Conservation (phyloP, 2,888 invertebrate genomes). For the Tigriopus californicus region DNA sequence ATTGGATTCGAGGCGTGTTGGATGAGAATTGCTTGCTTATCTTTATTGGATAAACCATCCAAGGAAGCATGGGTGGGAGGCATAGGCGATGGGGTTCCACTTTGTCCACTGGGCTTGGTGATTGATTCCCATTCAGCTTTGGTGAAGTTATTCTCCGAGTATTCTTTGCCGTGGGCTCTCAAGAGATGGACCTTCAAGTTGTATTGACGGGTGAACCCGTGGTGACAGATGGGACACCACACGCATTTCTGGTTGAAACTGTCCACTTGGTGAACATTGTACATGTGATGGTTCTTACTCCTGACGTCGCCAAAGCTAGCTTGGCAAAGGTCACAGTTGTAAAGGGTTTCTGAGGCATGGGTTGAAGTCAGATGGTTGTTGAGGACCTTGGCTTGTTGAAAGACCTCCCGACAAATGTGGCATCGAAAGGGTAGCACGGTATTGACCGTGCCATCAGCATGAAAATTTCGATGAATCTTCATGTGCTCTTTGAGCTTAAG, state of each 20-base stretch:
- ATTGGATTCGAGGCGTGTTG: background rate
- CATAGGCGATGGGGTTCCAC: background rate
- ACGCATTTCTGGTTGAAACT: conserved; percentile 11
- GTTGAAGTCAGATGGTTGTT: background rate
- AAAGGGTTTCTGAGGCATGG: conserved; percentile 10
- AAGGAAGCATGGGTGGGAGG: background rate
- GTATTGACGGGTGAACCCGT: conserved; percentile 15
- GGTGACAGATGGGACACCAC: conserved; percentile 14
- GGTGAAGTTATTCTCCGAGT: conserved; percentile 12
- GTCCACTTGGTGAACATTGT: conserved; percentile 12
- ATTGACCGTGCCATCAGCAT: background rate
- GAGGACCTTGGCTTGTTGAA: background rate
- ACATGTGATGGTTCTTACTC: conserved; percentile 13
- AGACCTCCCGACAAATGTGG: conserved; percentile 11
- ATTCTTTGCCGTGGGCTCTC: conserved; percentile 11
- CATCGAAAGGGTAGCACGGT: conserved; percentile 1
- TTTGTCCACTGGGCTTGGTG: background rate
- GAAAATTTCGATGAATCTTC: conserved; percentile 6
- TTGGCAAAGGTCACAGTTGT: conserved; percentile 10
- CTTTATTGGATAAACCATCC: background rate
- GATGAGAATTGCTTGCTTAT: background rate
- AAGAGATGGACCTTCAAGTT: conserved; percentile 7
- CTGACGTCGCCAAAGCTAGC: conserved; percentile 8
- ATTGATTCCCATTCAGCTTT: conserved; percentile 3
- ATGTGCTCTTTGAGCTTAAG: conserved; percentile 11